These are phyloP conservation scores for Mesopsocus fuscifrons DNA, from an alignment of 2,888 invertebrate species.

Conservation along the genomic window DNA sequence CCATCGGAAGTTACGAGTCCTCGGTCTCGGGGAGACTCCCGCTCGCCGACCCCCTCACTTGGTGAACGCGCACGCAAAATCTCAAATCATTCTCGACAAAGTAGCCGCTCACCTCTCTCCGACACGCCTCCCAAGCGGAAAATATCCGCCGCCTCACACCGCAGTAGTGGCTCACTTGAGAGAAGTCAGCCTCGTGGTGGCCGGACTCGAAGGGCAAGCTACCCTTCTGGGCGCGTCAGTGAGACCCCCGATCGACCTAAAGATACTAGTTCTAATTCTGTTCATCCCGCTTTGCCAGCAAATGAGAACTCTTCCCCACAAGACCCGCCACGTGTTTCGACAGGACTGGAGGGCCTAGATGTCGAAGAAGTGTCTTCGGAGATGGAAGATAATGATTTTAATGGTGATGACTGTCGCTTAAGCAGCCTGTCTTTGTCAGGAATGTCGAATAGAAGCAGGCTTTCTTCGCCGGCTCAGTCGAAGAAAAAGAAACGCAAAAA, in stretches of 20 bases:
- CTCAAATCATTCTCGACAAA: too few species aligned
- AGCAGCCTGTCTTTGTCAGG: conserved; percentile 3
- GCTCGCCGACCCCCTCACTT: too few species aligned
- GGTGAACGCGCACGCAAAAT: too few species aligned
- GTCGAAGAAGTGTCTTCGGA: conserved; percentile 21
- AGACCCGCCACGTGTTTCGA: neutral
- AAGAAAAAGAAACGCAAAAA: conserved; percentile 15
- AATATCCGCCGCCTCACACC: neutral
- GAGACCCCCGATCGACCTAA: conserved; percentile 15
- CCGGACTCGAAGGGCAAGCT: neutral
- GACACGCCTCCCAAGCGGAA: neutral
- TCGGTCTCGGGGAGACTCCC: conserved; percentile 9
- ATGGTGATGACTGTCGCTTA: conserved; percentile 19
- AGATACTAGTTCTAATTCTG: conserved; percentile 9
- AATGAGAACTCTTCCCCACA: neutral
- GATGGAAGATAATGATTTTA: conserved; percentile 26
- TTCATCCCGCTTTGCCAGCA: too few species aligned
- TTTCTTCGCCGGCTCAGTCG: conserved; percentile 7
- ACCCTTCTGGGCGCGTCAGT: conserved; percentile 17
- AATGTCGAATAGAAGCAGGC: neutral
- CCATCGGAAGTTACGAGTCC: conserved; percentile 15
- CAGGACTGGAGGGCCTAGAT: conserved; percentile 14
- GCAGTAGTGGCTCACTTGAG: neutral
- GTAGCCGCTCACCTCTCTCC: neutral
- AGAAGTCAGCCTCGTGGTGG: neutral